Evolutionary conservation across 2,888 invertebrate genomes (phyloP), one percentile per base, ranked within the genome.

Genomic region (Mantis religiosa): DNA sequence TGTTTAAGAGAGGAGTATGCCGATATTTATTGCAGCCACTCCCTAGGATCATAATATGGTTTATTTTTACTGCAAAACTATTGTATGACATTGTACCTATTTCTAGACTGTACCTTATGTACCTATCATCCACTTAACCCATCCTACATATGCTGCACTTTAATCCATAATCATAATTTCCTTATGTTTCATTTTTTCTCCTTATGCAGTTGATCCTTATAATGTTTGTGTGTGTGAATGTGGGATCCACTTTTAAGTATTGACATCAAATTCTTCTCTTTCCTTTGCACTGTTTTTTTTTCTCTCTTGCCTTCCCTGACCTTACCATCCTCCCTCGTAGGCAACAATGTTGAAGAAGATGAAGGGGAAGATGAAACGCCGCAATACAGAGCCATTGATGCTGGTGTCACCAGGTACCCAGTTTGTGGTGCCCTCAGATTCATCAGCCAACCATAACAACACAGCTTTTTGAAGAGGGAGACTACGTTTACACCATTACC

Each of bases 271-370:
- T 90, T 90, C 89, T 90, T 90, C 90, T 89, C 91, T 91, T 90
- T 91, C 91, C 91, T 91, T 91, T 92, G 91, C 92, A 91, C 92
- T 90, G 89, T 90, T 90, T 90, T 91, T 41, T 41, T 41, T 91
- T 92, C 91, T 94, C 92, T 92, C 91, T 91, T 94, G 93, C 93
- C 94, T 94, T 93, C 93, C 94, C 86, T 86, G 83, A 90, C 90
- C 91, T 91, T 91, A 91, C 91, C 81, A 71, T 71, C 54, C 88
- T 85, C 87, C 88, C 89, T 95, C 94, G 94, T 95, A 99, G 99
- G 99, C 99, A 94, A 99, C 99, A 94, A 99, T 99, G 99, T 96
- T 99, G 95, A 99, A 99, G 97, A 99, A 99, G 96, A 97, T 97
- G 94, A 97, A 97, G 95, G 96, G 96, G 93, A 99, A 99, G 96